Percentiles rank a stretch among this genome's conserved stretches.
These are phyloP conservation scores for Ceriagrion tenellum DNA, from an alignment of 2,888 invertebrate species.

Conservation along the genomic window DNA sequence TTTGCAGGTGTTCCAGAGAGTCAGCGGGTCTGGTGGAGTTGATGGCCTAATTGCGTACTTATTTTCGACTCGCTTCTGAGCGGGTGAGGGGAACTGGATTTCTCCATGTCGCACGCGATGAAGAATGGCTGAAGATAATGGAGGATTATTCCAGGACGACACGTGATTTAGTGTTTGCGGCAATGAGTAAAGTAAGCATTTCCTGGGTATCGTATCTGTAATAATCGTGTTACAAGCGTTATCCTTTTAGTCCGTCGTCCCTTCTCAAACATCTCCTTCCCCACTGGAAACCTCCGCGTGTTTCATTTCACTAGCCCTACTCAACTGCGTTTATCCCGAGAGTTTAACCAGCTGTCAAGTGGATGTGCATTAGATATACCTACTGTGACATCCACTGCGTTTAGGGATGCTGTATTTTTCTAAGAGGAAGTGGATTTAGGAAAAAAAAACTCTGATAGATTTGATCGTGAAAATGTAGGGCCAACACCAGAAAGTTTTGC, in stretches of 20 bases:
- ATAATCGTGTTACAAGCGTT: background rate
- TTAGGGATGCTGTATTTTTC: too few relatives aligned
- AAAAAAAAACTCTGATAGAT: too few relatives aligned
- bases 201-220: background rate
- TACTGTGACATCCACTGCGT: too few relatives aligned
- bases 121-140: background rate
- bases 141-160: background rate
- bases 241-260: background rate
- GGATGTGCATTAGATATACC: too few relatives aligned
- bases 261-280: background rate
- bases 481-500: too few relatives aligned
- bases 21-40: background rate
- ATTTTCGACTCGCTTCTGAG: background rate
- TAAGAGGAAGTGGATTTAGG: too few relatives aligned
- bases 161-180: background rate
- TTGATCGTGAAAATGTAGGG: too few relatives aligned
- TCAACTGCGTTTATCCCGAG: too few relatives aligned
- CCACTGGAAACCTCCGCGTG: too few relatives aligned
- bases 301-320: too few relatives aligned
- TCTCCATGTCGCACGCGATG: background rate
- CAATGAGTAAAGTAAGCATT: background rate
- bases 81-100: background rate
- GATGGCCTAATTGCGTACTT: background rate
- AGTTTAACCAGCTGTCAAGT: too few relatives aligned
- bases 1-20: background rate